Base-by-base conservation (phyloP, 1,140 invertebrate species). In the Tetramorium alpestre region DNA sequence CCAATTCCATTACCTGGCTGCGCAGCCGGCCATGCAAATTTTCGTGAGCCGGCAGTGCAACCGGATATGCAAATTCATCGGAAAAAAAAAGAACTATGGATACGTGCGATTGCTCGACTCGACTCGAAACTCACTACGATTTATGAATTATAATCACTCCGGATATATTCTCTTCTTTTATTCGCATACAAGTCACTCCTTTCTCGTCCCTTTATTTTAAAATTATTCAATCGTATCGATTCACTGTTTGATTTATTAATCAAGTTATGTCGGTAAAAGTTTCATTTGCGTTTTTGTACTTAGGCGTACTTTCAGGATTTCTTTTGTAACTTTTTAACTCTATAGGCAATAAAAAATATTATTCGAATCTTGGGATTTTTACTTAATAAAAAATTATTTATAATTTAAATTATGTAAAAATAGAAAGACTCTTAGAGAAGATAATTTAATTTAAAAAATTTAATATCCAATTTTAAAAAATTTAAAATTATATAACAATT, bases 1-100 rank as follows among this genome's bases (percentile, higher is more conserved):
- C 80, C 80, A 84, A 84, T 84, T 84, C 80, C 69, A 84, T 84
- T 84, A 56, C 54, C 69, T 60, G 54, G 54, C 69, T 60, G 80
- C 54, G 69, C 69, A 84, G 80, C 69, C 69, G 69, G 69, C 56
- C 80, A 84, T 84, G 80, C 80, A 84, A 84, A 84, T 84, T 84
- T 84, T 84, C 69, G 64, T 62, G 80, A 84, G 69, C 80, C 80
- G 54, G 11, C 41, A 75, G 69, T 44, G 44, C 69, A 62, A 84
- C 80, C 80, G 80, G 80, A 75, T 84, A 84, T 84, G 80, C 80
- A 84, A 73, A 84, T 84, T 75, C 54, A 38, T 84, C n/a, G 69
- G 49, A 38, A 75, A 84, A 75, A 75, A 22, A 84, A 62, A 28
- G 7, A 62, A 25, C 54, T 7, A 33, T 54, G 62, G 60, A 67